Percentiles rank a stretch among this genome's conserved stretches.
Conservation (phyloP, 2,797 vertebrate genomes). For the Euthynnus affinis region DNA sequence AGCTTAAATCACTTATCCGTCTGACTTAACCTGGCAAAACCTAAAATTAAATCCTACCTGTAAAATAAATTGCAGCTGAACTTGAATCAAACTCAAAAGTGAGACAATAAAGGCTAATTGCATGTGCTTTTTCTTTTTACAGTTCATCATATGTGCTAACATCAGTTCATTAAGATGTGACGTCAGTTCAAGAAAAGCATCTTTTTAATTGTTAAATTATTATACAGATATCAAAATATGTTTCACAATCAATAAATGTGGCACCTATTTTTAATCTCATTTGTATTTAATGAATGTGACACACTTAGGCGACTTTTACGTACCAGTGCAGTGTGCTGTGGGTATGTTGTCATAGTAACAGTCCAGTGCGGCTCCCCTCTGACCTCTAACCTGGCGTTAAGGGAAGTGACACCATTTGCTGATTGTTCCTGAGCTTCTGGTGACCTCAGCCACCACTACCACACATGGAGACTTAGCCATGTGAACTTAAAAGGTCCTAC, state of each 20-base stretch:
- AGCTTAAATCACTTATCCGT: background rate
- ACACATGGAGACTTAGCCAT: slow-evolving; percentile 49
- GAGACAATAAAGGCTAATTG: background rate
- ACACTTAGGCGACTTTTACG: background rate
- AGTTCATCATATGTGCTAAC: no score
- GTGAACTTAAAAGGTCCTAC: slow-evolving; percentile 19
- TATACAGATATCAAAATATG: background rate
- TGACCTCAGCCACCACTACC: slow-evolving; percentile 54
- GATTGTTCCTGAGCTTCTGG: slow-evolving; percentile 54
- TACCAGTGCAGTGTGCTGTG: slow-evolving; percentile 52
- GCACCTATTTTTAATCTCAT: background rate
- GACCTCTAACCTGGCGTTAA: slow-evolving; percentile 65
- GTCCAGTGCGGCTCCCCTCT: slow-evolving; percentile 46
- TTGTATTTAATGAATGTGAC: background rate
- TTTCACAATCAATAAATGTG: background rate
- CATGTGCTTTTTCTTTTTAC: background rate
- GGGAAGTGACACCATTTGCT: slow-evolving; percentile 74
- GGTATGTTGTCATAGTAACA: slow-evolving; percentile 41
- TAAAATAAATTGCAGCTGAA: background rate
- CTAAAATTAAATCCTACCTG: background rate
- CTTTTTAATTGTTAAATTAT: background rate
- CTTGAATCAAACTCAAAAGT: background rate
- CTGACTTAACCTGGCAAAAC: background rate
- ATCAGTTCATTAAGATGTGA: background rate
- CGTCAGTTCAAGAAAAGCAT: slow-evolving; percentile 3